Percentiles rank a stretch among this genome's conserved stretches.
phyloP scores from a whole-genome alignment of 1,140 invertebrate genomes.

The Sarcophaga peregrina region DNA sequence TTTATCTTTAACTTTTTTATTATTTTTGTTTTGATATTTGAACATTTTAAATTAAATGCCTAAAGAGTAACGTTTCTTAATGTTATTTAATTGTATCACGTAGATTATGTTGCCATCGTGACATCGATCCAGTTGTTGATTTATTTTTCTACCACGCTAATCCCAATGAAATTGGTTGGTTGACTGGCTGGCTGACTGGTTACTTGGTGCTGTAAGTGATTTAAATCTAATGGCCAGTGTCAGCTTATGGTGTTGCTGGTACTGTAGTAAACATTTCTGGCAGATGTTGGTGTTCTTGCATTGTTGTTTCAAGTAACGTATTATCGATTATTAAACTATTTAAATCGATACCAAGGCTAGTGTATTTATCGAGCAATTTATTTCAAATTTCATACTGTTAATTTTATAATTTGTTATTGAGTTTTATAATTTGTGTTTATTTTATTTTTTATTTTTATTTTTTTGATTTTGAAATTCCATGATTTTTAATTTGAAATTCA shows the following conservation, averaged over 20 bases:
- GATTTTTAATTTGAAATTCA: conserved; percentile 10
- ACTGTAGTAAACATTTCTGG: too few relatives aligned
- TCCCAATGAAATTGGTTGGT: not conserved
- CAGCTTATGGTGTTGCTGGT: too few relatives aligned
- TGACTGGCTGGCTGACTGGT: not conserved
- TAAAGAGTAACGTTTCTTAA: not conserved
- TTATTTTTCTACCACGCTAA: too few relatives aligned
- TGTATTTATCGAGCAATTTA: not conserved
- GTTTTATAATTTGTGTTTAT: conserved; percentile 4
- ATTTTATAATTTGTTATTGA: too few relatives aligned
- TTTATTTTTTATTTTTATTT: too few relatives aligned
- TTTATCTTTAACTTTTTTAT: too few relatives aligned
- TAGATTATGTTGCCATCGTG: not conserved
- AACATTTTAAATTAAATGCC: too few relatives aligned
- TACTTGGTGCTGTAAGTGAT: not conserved
- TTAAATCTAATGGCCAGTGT: not conserved
- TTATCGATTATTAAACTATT: not conserved
- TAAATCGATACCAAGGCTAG: conserved; percentile 8
- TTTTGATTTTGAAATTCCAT: conserved; percentile 6
- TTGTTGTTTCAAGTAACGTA: too few relatives aligned
- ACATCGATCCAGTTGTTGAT: not conserved
- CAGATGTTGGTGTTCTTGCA: too few relatives aligned
- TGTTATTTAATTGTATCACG: conserved; percentile 6
- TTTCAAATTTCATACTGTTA: not conserved
- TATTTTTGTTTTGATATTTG: too few relatives aligned